Base-by-base conservation (phyloP, 2,888 invertebrate genomes). In the Acanthosepion esculentum region DNA sequence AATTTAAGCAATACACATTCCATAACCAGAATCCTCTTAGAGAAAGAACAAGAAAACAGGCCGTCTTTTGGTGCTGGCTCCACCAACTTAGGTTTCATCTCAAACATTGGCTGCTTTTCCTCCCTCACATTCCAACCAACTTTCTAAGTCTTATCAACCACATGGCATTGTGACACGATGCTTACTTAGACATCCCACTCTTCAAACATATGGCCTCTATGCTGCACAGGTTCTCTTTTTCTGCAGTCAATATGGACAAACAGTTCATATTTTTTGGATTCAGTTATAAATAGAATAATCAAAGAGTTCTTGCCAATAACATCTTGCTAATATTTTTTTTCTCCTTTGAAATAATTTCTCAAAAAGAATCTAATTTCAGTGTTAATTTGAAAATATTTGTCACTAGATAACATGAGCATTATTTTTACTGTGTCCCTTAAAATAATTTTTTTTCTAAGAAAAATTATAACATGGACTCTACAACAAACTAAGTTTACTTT, bases 141-240 rank as follows among this genome's bases (percentile, higher is more conserved):
- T 78, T 78, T 78, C 78, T 78, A n/a, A 78, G 78, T 78, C 78
- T 78, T n/a, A 78, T n/a, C 78, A 78, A 78, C 33, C n/a, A n/a
- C 78, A 78, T 78, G 78, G 78, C 78, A 78, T 78, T n/a, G 78
- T 78, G 78, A n/a, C 78, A 78, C 15, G n/a, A 78, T n/a, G 78
- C 78, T 10, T 78, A 78, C 78, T 78, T 23, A 78, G n/a, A 15
- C 78, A n/a, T 33, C 78, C 26, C 78, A 10, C 78, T n/a, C n/a
- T n/a, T 33, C n/a, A 78, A n/a, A 78, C 78, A 78, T 23, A 78
- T 33, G 78, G n/a, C 10, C 15, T 33, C n/a, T 78, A n/a, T n/a
- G n/a, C 7, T 4, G 78, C 12, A 78, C n/a, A n/a, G 78, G 12
- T 78, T 33, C 15, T 78, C 78, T 33, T 12, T 78, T n/a, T 78